Base-by-base conservation (phyloP, 2,797 vertebrate species). In the Synaphobranchus kaupii region DNA sequence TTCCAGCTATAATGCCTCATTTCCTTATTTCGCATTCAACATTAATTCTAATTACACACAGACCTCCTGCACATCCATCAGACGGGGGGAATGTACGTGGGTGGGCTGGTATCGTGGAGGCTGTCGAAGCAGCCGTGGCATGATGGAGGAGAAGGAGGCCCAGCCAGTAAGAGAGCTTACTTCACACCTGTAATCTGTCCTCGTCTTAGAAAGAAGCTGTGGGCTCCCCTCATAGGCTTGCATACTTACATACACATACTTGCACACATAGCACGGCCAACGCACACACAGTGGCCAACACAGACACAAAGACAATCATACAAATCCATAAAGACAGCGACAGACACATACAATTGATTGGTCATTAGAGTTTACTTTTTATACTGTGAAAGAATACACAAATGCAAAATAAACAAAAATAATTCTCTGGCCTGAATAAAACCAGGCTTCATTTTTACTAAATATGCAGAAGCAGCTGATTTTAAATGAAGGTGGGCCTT, bases 11-110 rank as follows among this genome's bases (percentile, higher is more conserved):
- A 96, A 96, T 95, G 95, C 93, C 94, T 92, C 92, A 95, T 96
- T 96, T 96, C 96, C 96, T 95, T 94, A 95, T 95, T 95, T 96
- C 95, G 94, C 96, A 94, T 94, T 95, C 93, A 90, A 92, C 94
- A 97, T 97, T 96, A 95, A 96, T 97, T 96, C 95, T 95, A 96
- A 96, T 97, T 96, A 95, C 93, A 95, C 93, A 93, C 90, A 91
- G 91, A 93, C 92, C 94, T 93, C 93, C 90, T 93, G 92, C 91
- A 90, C 93, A 96, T 96, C 95, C 95, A 96, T 96, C 95, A 95
- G 92, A 8, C 31, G 80, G 25, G 73, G 81, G 91, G 91, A 91
- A 91, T 92, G 92, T 93, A 92, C 88, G 90, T 94, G 93, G 91
- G 87, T 89, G 90, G 87, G 84, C 86, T 84, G 89, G 90, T 87